phyloP scores from a whole-genome alignment of 2,888 invertebrate genomes.

The Actias luna region DNA sequence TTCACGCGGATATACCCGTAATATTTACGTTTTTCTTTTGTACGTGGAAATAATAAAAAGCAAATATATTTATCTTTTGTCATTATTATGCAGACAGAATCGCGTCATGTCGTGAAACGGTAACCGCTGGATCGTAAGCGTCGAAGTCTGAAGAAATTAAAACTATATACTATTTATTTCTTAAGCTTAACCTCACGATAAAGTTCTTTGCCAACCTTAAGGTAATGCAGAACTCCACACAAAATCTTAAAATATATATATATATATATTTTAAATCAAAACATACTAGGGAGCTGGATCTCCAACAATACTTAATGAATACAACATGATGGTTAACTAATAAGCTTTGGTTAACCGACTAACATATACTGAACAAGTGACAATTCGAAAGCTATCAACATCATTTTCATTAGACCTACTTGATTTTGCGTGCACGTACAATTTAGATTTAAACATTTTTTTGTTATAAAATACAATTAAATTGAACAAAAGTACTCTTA shows the following conservation, averaged over 20 bases:
- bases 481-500: not conserved
- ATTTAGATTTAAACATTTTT: constrained; percentile 28
- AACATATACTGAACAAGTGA: constrained; percentile 38
- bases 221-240: constrained; percentile 22
- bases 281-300: constrained; percentile 36
- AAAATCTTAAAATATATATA: constrained; percentile 22
- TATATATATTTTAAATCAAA: constrained; percentile 20
- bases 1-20: not conserved
- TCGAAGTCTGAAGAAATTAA: constrained; percentile 1
- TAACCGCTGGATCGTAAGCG: not conserved
- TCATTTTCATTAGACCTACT: constrained; percentile 28
- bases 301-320: constrained; percentile 50
- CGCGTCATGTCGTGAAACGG: not conserved
- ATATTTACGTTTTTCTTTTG: not conserved
- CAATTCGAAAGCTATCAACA: constrained; percentile 23
- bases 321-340: constrained; percentile 50
- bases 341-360: constrained; percentile 53
- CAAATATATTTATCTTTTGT: not conserved
- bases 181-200: not conserved
- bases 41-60: not conserved
- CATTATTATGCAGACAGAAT: not conserved
- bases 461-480: constrained; percentile 21
- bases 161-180: constrained; percentile 7
- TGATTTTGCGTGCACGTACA: constrained; percentile 37
- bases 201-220: constrained; percentile 15